These are phyloP conservation scores for Prinia subflava DNA, from an alignment of 2,113 vertebrate species.

Conservation along the genomic window DNA sequence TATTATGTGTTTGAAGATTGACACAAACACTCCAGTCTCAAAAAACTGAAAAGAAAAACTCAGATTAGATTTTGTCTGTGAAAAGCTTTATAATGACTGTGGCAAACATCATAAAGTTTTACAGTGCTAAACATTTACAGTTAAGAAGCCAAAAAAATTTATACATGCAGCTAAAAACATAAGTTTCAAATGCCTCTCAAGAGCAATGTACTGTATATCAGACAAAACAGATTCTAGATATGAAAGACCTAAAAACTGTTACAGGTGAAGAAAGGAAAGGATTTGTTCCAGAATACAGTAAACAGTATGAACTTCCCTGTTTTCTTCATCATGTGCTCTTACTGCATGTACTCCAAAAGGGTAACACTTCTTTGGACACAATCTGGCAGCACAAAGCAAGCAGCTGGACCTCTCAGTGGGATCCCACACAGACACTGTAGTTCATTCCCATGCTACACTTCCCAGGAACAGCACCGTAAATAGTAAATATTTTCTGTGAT, in stretches of 20 bases:
- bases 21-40: rapidly evolving
- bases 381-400: constrained; percentile 48
- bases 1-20: background rate
- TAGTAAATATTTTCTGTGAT: constrained; percentile 57
- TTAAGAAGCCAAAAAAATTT: background rate
- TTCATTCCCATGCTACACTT: constrained; percentile 57
- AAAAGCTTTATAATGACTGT: background rate
- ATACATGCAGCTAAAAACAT: background rate
- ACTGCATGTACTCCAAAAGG: background rate
- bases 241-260: background rate
- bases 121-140: background rate
- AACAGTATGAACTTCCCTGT: background rate
- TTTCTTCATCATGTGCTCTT: background rate
- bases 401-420: constrained; percentile 62
- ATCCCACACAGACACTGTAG: constrained; percentile 20
- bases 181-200: constrained; percentile 2
- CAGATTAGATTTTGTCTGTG: background rate
- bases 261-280: background rate
- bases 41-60: background rate
- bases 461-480: constrained; percentile 51
- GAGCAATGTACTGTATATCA: background rate
- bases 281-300: background rate
- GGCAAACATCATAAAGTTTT: background rate
- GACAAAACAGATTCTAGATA: background rate
- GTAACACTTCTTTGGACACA: constrained; percentile 57